Evolutionary conservation across 2,113 vertebrate species (phyloP), one percentile per base, ranked within the genome.

Genomic region (Pluvianellus socialis): DNA sequence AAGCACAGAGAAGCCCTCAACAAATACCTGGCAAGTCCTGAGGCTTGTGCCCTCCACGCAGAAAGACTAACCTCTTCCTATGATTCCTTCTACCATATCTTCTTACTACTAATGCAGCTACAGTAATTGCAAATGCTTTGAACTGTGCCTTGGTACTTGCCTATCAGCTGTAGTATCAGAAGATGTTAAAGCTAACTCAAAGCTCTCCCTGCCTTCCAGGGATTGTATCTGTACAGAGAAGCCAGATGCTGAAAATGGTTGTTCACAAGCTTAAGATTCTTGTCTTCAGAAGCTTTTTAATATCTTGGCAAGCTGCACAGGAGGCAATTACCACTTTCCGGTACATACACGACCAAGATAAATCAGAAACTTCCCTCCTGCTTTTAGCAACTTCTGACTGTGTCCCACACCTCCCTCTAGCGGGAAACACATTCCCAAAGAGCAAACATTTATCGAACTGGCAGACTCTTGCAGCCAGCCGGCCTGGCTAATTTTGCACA

Each of bases 321-420:
- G 21, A 62, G 52, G 86, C 72, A 73, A 35, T 67, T 65, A 93
- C 9, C 12, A 16, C 28, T 35, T 77, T 66, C 82, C 6, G 4
- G 40, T 83, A 49, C 17, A 66, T 14, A 77, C 4, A 44, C 0
- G 4, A 79, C 33, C 50, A 79, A 67, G 9, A 67, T 26, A 71
- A 86, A 65, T 28, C 32, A 55, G 59, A 90, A 92, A 14, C n/a
- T 85, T 80, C 55, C 21, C 38, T 70, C 45, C 17, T 21, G 53
- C 59, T 74, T 85, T 52, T 49, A 65, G 82, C 45, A 91, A 62
- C 38, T 47, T 87, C 58, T 2, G 8, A 84, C 70, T 92, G 56
- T 83, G 58, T 40, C 52, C 62, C 71, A 93, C 14, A 90, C 61
- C 55, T 86, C 94, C 96, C 96, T 86, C 95, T 97, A 95, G 96